Evolutionary conservation across 2,797 vertebrate genomes (phyloP).

Genomic region (Platyrinchus mystaceus): DNA sequence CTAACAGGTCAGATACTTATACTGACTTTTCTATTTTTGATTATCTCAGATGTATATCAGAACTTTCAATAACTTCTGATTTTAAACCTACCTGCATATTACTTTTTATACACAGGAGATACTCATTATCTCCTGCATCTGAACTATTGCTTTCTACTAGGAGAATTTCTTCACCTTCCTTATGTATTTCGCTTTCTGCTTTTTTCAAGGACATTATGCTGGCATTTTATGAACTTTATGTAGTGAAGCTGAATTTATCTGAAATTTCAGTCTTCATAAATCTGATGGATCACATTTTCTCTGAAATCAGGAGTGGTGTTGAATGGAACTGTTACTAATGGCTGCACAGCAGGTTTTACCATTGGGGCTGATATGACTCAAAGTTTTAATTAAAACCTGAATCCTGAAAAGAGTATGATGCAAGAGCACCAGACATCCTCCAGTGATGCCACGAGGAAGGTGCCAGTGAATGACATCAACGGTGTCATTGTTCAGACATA

Average conservation of each 20-base stretch:
- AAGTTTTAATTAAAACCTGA: conserved; percentile 47
- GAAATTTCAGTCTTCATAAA: not conserved
- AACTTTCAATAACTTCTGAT: not conserved
- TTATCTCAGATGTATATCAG: not conserved
- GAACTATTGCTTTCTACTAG: not conserved
- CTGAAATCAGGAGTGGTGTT: not conserved
- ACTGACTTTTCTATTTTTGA: not conserved
- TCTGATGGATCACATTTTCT: not conserved
- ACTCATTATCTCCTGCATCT: not conserved
- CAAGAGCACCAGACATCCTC: not conserved
- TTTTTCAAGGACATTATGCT: not conserved
- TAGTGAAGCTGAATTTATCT: not conserved
- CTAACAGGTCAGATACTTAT: not conserved
- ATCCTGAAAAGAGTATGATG: conserved; percentile 19
- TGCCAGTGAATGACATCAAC: not conserved
- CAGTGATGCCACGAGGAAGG: not conserved
- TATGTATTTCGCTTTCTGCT: not conserved
- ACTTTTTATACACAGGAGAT: not conserved
- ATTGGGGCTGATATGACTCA: not conserved
- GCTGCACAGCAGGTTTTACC: not conserved
- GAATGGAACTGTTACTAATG: not conserved
- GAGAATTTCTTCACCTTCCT: not conserved
- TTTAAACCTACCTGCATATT: not conserved
- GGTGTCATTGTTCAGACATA: not conserved
- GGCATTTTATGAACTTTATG: not conserved